These are phyloP conservation scores for Eristalinus sepulchralis DNA, from an alignment of 2,888 invertebrate species.

Conservation along the genomic window DNA sequence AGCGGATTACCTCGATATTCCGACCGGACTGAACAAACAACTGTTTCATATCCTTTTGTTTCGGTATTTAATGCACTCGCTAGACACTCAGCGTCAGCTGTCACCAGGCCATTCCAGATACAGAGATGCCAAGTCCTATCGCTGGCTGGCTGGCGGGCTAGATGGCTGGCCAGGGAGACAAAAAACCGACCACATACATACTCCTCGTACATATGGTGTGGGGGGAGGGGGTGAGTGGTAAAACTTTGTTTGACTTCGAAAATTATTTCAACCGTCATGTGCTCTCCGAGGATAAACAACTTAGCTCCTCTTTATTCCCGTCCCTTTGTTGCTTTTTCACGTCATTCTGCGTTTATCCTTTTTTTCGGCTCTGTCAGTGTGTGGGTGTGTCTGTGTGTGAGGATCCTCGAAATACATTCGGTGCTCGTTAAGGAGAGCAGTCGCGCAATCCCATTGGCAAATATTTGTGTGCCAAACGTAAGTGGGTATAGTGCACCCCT, in stretches of 20 bases:
- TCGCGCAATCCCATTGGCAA: conserved; percentile 10
- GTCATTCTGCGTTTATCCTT: conserved; percentile 2
- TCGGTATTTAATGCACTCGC: conserved; percentile 53
- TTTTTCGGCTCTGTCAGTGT: neutral
- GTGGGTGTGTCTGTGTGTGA: neutral
- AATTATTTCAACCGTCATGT: conserved; percentile 48
- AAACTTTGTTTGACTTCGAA: conserved; percentile 38
- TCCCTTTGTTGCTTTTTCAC: neutral
- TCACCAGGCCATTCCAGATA: conserved; percentile 44
- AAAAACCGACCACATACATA: neutral
- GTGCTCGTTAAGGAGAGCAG: conserved; percentile 1
- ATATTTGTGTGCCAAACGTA: conserved; percentile 13
- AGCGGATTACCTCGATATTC: conserved; percentile 17
- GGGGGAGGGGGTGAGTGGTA: neutral
- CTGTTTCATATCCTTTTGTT: conserved; percentile 32
- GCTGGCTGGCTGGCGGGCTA: no score
- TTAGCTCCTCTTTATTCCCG: conserved; percentile 15
- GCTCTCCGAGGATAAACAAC: conserved; percentile 48
- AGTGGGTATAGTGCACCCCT: neutral
- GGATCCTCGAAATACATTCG: neutral
- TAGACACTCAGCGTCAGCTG: conserved; percentile 37
- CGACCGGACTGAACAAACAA: conserved; percentile 18
- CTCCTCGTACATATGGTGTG: neutral
- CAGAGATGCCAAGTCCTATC: conserved; percentile 16
- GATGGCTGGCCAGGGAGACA: neutral